Percentiles rank a stretch among this genome's conserved stretches.
These are phyloP conservation scores for Eremobia ochroleuca DNA, from an alignment of 2,888 invertebrate species.

Conservation along the genomic window DNA sequence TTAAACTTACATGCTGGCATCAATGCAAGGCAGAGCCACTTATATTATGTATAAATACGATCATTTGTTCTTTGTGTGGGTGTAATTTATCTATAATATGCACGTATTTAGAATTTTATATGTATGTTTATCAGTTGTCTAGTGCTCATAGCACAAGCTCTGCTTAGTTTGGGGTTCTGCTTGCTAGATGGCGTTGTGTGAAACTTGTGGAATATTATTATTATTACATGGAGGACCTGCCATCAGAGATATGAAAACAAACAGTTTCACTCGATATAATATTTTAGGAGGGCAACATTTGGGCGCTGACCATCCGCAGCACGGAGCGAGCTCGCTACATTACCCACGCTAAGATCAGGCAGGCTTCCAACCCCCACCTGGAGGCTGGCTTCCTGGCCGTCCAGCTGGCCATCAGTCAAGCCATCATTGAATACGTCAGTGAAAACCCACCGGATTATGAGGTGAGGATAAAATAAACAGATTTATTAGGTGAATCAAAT, in stretches of 20 bases:
- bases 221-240: no score
- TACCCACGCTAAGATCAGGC: constrained; percentile 42
- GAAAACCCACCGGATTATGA: constrained; percentile 68
- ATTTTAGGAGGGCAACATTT: constrained; percentile 72
- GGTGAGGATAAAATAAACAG: constrained; percentile 59
- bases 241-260: not conserved
- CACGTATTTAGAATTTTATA: no score
- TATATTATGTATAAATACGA: no score
- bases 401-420: constrained; percentile 82
- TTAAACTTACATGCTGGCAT: not conserved
- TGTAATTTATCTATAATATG: no score
- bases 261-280: not conserved
- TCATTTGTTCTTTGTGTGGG: no score
- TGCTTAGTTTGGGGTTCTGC: no score
- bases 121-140: no score
- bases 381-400: constrained; percentile 82
- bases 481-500: no score
- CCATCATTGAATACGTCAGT: constrained; percentile 74
- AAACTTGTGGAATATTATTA: no score
- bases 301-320: constrained; percentile 81
- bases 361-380: constrained; percentile 75
- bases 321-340: constrained; percentile 79
- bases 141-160: no score
- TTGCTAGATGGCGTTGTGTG: no score
- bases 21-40: no score